Evolutionary conservation across 2,888 invertebrate genomes (phyloP).

Genomic region (Drosophila neutralis): DNA sequence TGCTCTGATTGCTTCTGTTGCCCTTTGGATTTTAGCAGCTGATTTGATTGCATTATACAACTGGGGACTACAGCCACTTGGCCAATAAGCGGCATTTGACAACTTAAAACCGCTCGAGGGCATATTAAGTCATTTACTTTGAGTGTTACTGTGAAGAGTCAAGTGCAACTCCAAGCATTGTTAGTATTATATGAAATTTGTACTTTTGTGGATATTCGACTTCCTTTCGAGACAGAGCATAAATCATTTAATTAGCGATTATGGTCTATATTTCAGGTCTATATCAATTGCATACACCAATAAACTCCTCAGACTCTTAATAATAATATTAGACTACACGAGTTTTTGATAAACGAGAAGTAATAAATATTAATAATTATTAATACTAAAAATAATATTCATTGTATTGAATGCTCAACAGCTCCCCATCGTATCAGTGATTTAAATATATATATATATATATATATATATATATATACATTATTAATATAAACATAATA

Average conservation of each 20-base stretch:
- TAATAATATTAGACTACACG: not conserved
- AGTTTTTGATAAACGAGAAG: not conserved
- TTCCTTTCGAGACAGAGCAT: not conserved
- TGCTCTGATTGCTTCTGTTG: slow-evolving; percentile 61
- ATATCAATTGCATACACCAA: not conserved
- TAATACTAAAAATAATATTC: not conserved
- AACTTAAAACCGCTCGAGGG: slow-evolving; percentile 1
- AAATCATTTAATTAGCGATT: not conserved
- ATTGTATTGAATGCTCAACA: not conserved
- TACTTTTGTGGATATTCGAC: not conserved
- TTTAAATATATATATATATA: not conserved
- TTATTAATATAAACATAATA: not conserved
- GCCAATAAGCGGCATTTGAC: slow-evolving; percentile 9
- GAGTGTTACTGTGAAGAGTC: not conserved
- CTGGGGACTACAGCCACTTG: slow-evolving; percentile 19
- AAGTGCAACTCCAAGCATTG: not conserved
- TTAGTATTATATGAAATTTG: not conserved
- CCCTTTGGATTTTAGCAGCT: slow-evolving; percentile 49
- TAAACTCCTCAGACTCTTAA: not conserved
- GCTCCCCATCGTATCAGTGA: not conserved
- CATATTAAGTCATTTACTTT: slow-evolving; percentile 1
- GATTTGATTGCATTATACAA: slow-evolving; percentile 43
- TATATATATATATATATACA: no score
- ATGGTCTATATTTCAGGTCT: no score
- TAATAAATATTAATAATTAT: not conserved